These are phyloP conservation scores for Leucophora obtusa DNA, from an alignment of 2,888 invertebrate genomes.

Conservation along the genomic window DNA sequence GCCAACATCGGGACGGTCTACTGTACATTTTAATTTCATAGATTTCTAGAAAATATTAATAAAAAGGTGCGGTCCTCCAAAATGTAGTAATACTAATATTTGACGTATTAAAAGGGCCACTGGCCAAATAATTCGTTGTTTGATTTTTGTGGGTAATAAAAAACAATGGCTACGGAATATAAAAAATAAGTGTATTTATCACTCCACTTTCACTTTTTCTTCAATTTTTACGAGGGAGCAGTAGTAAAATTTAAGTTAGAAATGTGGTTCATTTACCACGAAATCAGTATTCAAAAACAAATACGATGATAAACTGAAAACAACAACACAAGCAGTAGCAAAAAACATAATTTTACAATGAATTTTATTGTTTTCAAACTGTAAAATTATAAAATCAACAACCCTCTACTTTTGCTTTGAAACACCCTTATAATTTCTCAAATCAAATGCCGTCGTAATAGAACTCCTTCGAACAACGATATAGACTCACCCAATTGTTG, in stretches of 20 bases:
- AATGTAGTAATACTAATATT: not conserved
- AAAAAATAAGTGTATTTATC: not conserved
- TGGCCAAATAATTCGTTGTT: conserved; percentile 4
- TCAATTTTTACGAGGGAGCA: not conserved
- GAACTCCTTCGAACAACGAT: not conserved
- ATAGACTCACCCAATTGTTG: conserved; percentile 1
- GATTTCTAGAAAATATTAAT: conserved; percentile 14
- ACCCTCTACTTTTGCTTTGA: conserved; percentile 13
- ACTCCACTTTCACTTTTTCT: not conserved
- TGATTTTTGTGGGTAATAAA: conserved; percentile 37
- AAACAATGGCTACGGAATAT: conserved; percentile 17
- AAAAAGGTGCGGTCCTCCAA: conserved; percentile 31
- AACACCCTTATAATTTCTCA: conserved; percentile 17
- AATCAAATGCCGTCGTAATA: not conserved
- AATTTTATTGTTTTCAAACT: conserved; percentile 38
- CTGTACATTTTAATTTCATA: conserved; percentile 36
- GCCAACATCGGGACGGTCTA: too few species aligned
- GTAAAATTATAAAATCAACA: conserved; percentile 42
- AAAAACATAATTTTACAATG: conserved; percentile 16
- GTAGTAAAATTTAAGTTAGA: not conserved
- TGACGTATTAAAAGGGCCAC: conserved; percentile 17
- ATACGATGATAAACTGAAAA: conserved; percentile 27
- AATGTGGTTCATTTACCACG: conserved; percentile 6
- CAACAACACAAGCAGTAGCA: conserved; percentile 20
- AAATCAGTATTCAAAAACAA: conserved; percentile 33